Evolutionary conservation across 2,113 vertebrate species (phyloP), one percentile per base, ranked within the genome.

Genomic region (Romanogobio albipinnatus): DNA sequence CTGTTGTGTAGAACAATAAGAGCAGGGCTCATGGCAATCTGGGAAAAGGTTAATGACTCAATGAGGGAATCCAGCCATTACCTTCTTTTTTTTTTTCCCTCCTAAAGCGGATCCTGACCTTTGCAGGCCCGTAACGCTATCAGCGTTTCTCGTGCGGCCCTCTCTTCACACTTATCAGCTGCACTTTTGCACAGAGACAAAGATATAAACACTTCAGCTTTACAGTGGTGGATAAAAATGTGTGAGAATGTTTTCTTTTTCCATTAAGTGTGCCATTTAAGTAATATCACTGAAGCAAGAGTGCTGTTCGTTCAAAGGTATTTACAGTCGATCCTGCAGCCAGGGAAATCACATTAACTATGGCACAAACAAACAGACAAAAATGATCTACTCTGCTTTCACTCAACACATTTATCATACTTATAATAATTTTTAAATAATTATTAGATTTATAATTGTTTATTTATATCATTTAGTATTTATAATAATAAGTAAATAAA

Each of bases 31-130:
- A 47, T 59, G n/a, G 90, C 86, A 84, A 84, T 83, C 86, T 87
- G 90, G 90, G 91, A 86, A 92, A 94, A 94, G 93, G 93, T 94
- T 93, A 94, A 94, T 93, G 90, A 89, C 89, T 91, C 85, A 84
- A 83, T 89, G 78, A 82, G 89, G 85, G 84, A 85, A 89, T 89
- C 86, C 90, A 88, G 58, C 79, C 88, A 90, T 76, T 82, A 89
- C 89, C 90, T 84, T 92, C 78, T 82, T 81, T 89, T 87, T 33
- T 33, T 24, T 87, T 26, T n/a, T 10, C 17, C 33, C 70, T 89
- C 58, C 82, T 79, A 45, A 56, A 88, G 87, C 51, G 56, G 82
- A 86, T 82, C 83, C 78, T 90, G 84, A 87, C 86, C 88, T 88
- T 85, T 83, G 43, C 33, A 33, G 53, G 78, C n/a, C 68, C 5